Evolutionary conservation across 53 echinoderm and acorn worm genomes (phyloP), one percentile per base, ranked within the genome.

Genomic region (Glandiceps talaboti): DNA sequence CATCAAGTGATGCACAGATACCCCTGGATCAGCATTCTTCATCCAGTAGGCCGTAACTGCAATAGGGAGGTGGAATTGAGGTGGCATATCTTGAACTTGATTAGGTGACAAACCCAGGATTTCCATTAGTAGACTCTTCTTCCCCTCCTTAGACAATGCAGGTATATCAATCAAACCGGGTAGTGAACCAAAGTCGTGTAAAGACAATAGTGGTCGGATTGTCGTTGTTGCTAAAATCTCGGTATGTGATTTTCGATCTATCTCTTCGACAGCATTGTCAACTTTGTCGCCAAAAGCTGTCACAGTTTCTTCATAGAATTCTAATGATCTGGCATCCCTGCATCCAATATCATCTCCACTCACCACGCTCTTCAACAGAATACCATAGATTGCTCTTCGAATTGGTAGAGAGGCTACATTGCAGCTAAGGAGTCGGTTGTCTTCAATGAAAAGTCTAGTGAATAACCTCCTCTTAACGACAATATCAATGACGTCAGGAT

Each of bases 41-140:
- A 84, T 82, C 86, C 92, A 92, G 79, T 89, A 83, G 1, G 84
- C 1, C 14, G 84, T 87, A 20, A 33, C 81, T 26, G 84, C 31
- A 27, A 90, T 75, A 0, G 82, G 84, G 0, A 90, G 78, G 76
- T 84, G 84, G 33, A 87, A 87, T 12, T 81, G 79, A n/a, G 29
- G 29, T 72, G 84, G 87, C 27, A 90, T 81, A n/a, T 78, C 14
- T 28, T 72, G 26, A 0, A 90, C 1, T 10, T 84, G 79, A 27
- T 75, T 45, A 30, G 79, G 32, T 1, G 74, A 32, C 27, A 78
- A 6, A 12, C 20, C 64, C 64, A 45, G 64, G 6, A 45, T 20
- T 45, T 45, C 64, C 64, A 45, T 12, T 6, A 45, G 32, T 29
- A 91, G 75, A 30, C 88, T 27, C 30, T 76, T 77, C 75, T 77